Evolutionary conservation across 2,113 vertebrate genomes (phyloP), one percentile per base, ranked within the genome.

Genomic region (Dromiciops gliroides): DNA sequence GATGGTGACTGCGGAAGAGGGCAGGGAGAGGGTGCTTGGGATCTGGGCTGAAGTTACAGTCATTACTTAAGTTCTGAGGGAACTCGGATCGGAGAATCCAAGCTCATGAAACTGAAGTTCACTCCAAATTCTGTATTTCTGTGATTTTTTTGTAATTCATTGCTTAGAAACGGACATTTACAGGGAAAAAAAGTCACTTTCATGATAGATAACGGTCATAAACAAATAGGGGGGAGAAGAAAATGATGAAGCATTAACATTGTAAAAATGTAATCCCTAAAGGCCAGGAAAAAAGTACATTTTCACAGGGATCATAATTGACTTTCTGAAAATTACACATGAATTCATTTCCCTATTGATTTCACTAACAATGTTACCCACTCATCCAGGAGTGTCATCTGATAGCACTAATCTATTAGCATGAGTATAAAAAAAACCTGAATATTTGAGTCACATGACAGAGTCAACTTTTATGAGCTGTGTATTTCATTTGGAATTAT

Each of bases 401-500:
- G 92, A 44, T 51, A 52, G 93, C 89, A 47, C 44, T 90, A 51
- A 90, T 51, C 83, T 89, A 91, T 0, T n/a, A 93, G 89, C 25
- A 89, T 88, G 67, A 83, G 48, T 89, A 48, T 50, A 75, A 51
- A 92, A 92, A 93, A 83, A n/a, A n/a, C n/a, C 8, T 19, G 26
- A 90, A 5, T 60, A 49, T 16, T 92, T 95, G 67, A 44, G 67
- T 83, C 67, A 83, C 44, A 19, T 83, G 67, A 83, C 67, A 44
- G 37, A 67, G 60, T 83, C 23, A 44, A 44, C 44, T 83, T 83
- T 83, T 83, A 83, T 75, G 26, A 60, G 31, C 48, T 11, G 23
- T 75, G 94, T 37, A 47, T 89, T 91, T 50, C n/a, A 25, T 26
- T 28, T 91, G 93, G 88, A 96, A 96, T 90, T 89, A 28, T 44